phyloP scores from a whole-genome alignment of 2,113 vertebrate genomes.

The Formicarius rufipectus region DNA sequence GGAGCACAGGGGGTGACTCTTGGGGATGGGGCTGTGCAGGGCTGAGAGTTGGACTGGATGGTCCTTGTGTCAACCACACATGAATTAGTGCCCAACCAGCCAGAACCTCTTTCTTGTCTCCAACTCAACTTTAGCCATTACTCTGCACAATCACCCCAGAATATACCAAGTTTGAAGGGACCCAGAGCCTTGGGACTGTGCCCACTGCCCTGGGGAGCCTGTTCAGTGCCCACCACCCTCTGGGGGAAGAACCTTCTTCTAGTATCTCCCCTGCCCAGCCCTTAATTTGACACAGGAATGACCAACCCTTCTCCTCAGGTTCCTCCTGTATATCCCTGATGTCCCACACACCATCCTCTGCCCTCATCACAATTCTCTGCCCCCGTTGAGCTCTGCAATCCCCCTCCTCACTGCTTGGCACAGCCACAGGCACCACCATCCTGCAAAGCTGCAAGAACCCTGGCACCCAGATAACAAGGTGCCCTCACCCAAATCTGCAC shows the following conservation, averaged over 20 bases:
- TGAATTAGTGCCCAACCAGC: too few species aligned
- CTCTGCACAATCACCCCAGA: too few species aligned
- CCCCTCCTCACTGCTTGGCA: neutral
- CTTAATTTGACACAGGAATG: neutral
- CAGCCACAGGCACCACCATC: neutral
- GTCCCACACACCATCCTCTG: neutral
- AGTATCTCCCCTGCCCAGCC: neutral
- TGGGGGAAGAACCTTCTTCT: neutral
- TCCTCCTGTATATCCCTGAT: accelerated
- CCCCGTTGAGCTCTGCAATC: neutral
- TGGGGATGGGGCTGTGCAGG: too few species aligned
- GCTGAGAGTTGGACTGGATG: too few species aligned
- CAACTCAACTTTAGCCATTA: too few species aligned
- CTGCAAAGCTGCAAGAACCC: neutral
- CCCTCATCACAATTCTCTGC: accelerated
- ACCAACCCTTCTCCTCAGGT: neutral
- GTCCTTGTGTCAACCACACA: too few species aligned
- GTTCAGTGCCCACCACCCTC: neutral
- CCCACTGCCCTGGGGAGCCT: neutral
- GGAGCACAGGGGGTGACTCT: too few species aligned
- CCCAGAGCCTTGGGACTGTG: neutral
- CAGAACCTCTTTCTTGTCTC: too few species aligned
- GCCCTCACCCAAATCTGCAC: neutral
- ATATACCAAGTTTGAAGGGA: too few species aligned
- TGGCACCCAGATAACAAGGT: neutral